phyloP scores from a whole-genome alignment of 2,888 invertebrate genomes.

The Thyatira batis region DNA sequence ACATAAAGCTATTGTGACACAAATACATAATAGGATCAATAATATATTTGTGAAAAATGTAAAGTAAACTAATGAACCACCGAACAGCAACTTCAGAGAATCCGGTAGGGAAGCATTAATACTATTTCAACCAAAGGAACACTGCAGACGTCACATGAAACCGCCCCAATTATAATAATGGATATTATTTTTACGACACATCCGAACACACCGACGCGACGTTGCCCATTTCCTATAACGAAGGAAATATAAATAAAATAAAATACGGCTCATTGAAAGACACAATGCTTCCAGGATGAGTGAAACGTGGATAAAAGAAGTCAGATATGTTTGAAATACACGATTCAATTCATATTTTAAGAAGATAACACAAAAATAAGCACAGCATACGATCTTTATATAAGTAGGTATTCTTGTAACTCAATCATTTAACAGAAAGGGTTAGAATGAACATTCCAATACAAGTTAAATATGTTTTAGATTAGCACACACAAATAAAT shows the following conservation, averaged over 20 bases:
- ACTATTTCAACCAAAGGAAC: constrained; percentile 46
- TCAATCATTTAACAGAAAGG: too few relatives aligned
- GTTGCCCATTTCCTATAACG: constrained; percentile 41
- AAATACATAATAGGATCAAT: neutral
- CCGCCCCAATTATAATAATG: constrained; percentile 70
- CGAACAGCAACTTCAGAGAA: constrained; percentile 23
- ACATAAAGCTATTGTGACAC: too few relatives aligned
- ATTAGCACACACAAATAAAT: too few relatives aligned
- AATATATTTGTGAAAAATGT: constrained; percentile 7
- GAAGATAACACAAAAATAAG: too few relatives aligned
- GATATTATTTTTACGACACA: constrained; percentile 71
- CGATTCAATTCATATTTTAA: too few relatives aligned
- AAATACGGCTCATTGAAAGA: constrained; percentile 32
- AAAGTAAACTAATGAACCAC: constrained; percentile 14
- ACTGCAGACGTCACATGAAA: constrained; percentile 40
- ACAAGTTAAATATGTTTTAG: too few relatives aligned
- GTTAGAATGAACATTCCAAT: too few relatives aligned
- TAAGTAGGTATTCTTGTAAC: too few relatives aligned
- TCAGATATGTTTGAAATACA: too few relatives aligned
- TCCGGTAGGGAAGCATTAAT: constrained; percentile 44
- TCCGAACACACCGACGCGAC: constrained; percentile 42
- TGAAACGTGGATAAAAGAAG: constrained; percentile 21
- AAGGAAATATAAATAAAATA: constrained; percentile 51
- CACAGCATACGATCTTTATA: too few relatives aligned
- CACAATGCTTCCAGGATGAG: constrained; percentile 28